A percentile compares a stretch with the other conserved stretches of the same genome.
These are phyloP conservation scores for Riptortus pedestris DNA, from an alignment of 1,140 invertebrate species.

Conservation along the genomic window DNA sequence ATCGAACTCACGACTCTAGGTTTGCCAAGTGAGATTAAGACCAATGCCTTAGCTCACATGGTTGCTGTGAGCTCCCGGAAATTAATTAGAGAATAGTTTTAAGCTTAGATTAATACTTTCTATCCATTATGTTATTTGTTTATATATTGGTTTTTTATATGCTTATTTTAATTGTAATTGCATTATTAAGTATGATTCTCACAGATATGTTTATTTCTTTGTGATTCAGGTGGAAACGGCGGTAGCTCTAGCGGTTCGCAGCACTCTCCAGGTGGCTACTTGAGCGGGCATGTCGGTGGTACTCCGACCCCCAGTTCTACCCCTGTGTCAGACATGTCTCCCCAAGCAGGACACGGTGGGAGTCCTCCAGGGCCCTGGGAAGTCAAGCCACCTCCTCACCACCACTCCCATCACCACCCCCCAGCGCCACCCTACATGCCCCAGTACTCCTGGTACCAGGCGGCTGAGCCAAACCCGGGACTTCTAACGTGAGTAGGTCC, in stretches of 20 bases:
- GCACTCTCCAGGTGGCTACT: constrained; percentile 34
- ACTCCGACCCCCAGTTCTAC: constrained; percentile 41
- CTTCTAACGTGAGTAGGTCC: constrained; percentile 53
- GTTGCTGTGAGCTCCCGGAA: no score
- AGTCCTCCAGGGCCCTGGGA: constrained; percentile 52
- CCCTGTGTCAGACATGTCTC: constrained; percentile 47
- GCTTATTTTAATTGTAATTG: no score
- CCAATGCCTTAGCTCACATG: no score
- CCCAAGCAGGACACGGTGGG: constrained; percentile 42
- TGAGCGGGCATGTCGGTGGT: constrained; percentile 30
- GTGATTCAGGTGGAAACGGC: constrained; percentile 8
- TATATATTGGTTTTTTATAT: no score
- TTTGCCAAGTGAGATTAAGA: no score
- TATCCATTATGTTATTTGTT: no score
- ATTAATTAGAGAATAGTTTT: no score
- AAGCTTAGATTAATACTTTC: no score
- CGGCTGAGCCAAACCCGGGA: constrained; percentile 51
- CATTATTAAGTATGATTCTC: no score
- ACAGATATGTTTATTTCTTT: no score
- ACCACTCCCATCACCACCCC: constrained; percentile 47
- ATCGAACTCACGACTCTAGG: no score
- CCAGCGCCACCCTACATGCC: constrained; percentile 47
- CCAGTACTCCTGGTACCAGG: constrained; percentile 65
- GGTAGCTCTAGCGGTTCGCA: constrained; percentile 32
- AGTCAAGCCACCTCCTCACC: constrained; percentile 55